phyloP scores from a whole-genome alignment of 2,888 invertebrate genomes.

The Drosophila paramelanica region DNA sequence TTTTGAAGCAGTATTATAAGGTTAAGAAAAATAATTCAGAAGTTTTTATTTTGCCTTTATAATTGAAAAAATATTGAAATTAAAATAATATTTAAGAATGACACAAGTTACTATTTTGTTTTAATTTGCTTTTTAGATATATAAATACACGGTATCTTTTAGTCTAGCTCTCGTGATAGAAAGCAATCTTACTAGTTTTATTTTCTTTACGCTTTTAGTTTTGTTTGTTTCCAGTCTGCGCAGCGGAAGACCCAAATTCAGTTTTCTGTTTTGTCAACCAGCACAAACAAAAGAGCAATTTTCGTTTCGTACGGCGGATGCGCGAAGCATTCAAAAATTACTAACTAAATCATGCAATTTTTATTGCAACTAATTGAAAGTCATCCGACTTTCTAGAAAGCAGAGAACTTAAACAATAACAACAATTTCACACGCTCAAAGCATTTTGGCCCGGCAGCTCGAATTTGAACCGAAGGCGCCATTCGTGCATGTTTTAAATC shows the following conservation, averaged over 20 bases:
- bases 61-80: too few species aligned
- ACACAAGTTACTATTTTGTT: background rate
- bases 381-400: constrained; percentile 45
- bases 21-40: background rate
- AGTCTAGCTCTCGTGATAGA: background rate
- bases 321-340: constrained; percentile 48
- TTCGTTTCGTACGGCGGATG: constrained; percentile 53
- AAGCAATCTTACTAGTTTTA: constrained; percentile 8
- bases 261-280: constrained; percentile 43
- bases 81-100: background rate
- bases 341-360: constrained; percentile 55
- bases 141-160: background rate
- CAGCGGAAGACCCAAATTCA: constrained; percentile 68
- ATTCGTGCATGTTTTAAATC: constrained; percentile 15
- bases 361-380: constrained; percentile 52
- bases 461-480: constrained; percentile 11
- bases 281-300: constrained; percentile 32
- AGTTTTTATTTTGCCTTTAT: background rate
- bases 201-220: constrained; percentile 18
- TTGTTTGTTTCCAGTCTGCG: constrained; percentile 30
- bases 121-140: too few species aligned
- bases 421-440: constrained; percentile 49
- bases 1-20: background rate
- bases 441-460: constrained; percentile 18
- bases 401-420: constrained; percentile 30